These are phyloP conservation scores for Clarias gariepinus DNA, from an alignment of 2,113 vertebrate genomes.

Conservation along the genomic window DNA sequence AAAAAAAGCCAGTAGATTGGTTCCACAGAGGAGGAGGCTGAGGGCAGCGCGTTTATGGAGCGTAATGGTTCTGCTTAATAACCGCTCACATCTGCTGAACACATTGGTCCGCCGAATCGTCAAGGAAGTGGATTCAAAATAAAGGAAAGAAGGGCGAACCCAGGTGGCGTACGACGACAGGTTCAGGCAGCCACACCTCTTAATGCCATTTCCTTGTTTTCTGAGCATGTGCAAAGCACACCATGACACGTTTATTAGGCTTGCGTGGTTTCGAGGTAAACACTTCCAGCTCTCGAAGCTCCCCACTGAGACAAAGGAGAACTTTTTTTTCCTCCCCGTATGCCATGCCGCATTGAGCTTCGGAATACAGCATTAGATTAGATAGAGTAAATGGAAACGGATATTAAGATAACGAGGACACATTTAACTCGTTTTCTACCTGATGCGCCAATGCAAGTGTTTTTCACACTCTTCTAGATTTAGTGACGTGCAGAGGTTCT, in stretches of 20 bases:
- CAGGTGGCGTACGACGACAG: slow-evolving; percentile 61
- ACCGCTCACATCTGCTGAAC: slow-evolving; percentile 75
- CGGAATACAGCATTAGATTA: background rate
- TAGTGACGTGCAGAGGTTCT: slow-evolving; percentile 58
- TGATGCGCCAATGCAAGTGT: background rate
- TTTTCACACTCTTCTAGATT: slow-evolving; percentile 41
- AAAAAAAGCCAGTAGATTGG: slow-evolving; percentile 64
- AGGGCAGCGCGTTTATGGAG: slow-evolving; percentile 68
- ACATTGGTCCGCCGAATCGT: slow-evolving; percentile 69
- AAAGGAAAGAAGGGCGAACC: slow-evolving; percentile 53
- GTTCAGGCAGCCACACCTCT: slow-evolving; percentile 59
- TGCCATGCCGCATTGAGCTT: background rate
- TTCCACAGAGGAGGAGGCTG: slow-evolving; percentile 57
- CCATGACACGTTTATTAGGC: slow-evolving; percentile 56
- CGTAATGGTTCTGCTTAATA: slow-evolving; percentile 71
- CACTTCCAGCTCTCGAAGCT: slow-evolving; percentile 31
- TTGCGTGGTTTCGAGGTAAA: slow-evolving; percentile 48
- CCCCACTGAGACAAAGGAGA: slow-evolving; percentile 40
- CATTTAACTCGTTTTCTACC: background rate
- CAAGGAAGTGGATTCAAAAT: slow-evolving; percentile 53
- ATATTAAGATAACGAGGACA: background rate
- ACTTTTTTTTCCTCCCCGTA: background rate
- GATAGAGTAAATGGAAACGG: background rate
- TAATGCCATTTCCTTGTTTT: slow-evolving; percentile 71
- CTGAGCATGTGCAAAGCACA: slow-evolving; percentile 62